phyloP scores from a whole-genome alignment of 1,140 invertebrate species.

The Conopomorpha cramerella region DNA sequence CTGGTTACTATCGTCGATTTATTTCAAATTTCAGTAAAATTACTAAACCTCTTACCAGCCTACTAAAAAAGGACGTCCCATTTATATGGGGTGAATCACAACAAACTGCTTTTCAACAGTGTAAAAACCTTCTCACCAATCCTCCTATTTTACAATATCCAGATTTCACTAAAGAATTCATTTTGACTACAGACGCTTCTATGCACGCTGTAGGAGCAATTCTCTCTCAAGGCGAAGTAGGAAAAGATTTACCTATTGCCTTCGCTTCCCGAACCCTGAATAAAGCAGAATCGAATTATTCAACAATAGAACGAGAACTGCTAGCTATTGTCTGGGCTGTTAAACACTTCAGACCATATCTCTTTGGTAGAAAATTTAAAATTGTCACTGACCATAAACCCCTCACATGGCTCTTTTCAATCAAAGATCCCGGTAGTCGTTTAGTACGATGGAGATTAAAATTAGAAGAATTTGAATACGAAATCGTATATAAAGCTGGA shows the following conservation, averaged over 20 bases:
- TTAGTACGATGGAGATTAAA: too few species aligned
- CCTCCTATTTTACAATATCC: too few species aligned
- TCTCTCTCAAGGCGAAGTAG: conserved; percentile 17
- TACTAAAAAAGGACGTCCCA: conserved; percentile 13
- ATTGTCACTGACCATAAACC: conserved; percentile 56
- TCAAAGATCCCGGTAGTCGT: conserved; percentile 37
- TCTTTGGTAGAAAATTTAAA: conserved; percentile 48
- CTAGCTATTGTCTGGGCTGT: conserved; percentile 53
- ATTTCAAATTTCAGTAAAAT: conserved; percentile 6
- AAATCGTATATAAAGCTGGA: too few species aligned
- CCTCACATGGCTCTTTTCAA: conserved; percentile 24
- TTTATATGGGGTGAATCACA: too few species aligned
- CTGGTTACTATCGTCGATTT: conserved; percentile 6
- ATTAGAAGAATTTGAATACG: too few species aligned
- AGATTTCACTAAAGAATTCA: conserved; percentile 22
- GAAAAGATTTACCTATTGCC: conserved; percentile 15
- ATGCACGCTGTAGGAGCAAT: conserved; percentile 18
- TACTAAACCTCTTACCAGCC: conserved; percentile 11
- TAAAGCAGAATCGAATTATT: conserved; percentile 11
- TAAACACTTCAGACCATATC: conserved; percentile 40
- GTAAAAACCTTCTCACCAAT: conserved; percentile 24
- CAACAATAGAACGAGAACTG: conserved; percentile 41
- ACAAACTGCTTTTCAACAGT: conserved; percentile 22
- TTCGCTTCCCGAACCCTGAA: conserved; percentile 16
- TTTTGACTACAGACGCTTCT: conserved; percentile 23